These are phyloP conservation scores for Eupithecia dodoneata DNA, from an alignment of 2,888 invertebrate species.

Conservation along the genomic window DNA sequence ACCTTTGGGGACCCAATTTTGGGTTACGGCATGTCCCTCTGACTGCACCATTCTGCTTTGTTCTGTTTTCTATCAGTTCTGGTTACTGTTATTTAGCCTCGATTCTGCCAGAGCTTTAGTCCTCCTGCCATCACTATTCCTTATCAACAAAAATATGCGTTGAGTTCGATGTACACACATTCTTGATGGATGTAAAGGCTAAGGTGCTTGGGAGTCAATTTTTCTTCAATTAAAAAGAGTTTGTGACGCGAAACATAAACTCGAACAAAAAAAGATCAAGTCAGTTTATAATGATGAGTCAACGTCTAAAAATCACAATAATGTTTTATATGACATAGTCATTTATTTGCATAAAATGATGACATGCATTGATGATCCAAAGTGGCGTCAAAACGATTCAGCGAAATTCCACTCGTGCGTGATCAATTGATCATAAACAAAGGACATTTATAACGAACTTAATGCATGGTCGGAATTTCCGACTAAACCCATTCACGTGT, in stretches of 20 bases:
- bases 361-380: background rate
- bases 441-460: slow-evolving; percentile 1
- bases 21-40: background rate
- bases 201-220: background rate
- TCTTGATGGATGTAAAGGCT: background rate
- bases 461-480: background rate
- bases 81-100: background rate
- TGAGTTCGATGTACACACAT: background rate
- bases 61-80: background rate
- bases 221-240: background rate
- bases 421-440: slow-evolving; percentile 17
- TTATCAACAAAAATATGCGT: background rate
- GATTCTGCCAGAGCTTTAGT: background rate
- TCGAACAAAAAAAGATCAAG: background rate
- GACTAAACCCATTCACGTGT: background rate
- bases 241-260: background rate
- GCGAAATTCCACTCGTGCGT: slow-evolving; percentile 11
- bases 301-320: background rate
- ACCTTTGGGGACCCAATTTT: background rate
- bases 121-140: background rate
- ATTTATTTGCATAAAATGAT: background rate
- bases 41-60: background rate
- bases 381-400: slow-evolving; percentile 17
- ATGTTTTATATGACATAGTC: background rate
- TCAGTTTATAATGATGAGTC: background rate